These are phyloP conservation scores for Maconellicoccus hirsutus DNA, from an alignment of 1,140 invertebrate genomes.

Conservation along the genomic window DNA sequence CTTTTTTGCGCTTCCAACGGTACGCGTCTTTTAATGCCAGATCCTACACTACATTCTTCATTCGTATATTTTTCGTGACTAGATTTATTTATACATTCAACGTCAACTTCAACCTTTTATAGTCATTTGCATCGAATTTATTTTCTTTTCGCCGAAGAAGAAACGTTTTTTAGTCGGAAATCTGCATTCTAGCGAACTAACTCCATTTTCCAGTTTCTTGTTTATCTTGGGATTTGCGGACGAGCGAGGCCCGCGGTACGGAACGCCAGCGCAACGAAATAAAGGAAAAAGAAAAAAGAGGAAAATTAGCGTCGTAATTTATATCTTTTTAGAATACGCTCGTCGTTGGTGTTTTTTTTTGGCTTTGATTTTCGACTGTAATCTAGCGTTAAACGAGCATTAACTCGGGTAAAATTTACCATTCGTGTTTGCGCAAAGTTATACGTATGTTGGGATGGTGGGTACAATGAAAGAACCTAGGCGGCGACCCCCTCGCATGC, in stretches of 20 bases:
- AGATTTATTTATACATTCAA: slow-evolving; percentile 10
- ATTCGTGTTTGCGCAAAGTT: not conserved
- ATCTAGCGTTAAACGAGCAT: slow-evolving; percentile 3
- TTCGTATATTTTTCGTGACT: slow-evolving; percentile 9
- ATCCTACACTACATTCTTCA: slow-evolving; percentile 8
- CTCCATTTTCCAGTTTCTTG: slow-evolving; percentile 7
- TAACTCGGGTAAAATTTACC: not conserved
- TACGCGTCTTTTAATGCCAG: not conserved
- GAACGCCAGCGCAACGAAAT: not conserved
- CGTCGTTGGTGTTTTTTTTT: not conserved
- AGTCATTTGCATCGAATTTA: slow-evolving; percentile 9
- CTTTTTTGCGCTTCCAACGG: not conserved
- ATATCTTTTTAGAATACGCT: not conserved
- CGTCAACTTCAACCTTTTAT: slow-evolving; percentile 8
- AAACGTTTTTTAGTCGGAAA: not conserved
- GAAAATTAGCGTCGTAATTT: not conserved
- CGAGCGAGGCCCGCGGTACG: no score
- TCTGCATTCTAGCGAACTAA: slow-evolving; percentile 7
- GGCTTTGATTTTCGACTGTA: not conserved
- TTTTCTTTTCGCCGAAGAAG: not conserved
- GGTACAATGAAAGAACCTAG: not conserved
- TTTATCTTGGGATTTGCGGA: not conserved
- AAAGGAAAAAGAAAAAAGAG: no score
- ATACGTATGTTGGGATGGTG: not conserved
- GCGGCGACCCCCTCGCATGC: no score